Evolutionary conservation across 2,888 invertebrate species (phyloP).

Genomic region (Erynnis tages): DNA sequence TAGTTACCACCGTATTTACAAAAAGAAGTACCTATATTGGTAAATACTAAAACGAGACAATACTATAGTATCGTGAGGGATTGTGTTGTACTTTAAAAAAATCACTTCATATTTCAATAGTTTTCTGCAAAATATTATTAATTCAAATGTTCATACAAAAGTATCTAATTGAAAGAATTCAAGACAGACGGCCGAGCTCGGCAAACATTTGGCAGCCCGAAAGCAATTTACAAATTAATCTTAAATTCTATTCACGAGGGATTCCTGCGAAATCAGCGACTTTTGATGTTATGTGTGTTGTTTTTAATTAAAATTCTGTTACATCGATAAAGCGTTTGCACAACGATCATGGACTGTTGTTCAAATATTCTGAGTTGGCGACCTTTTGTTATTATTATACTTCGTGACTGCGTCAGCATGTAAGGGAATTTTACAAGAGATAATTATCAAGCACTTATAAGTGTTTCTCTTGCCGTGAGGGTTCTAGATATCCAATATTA

Average conservation of each 20-base stretch:
- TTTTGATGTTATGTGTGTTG: constrained; percentile 25
- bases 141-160: too few relatives aligned
- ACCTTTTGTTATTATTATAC: neutral
- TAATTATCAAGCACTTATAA: too few relatives aligned
- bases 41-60: too few relatives aligned
- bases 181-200: constrained; percentile 9
- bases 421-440: neutral
- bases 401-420: neutral
- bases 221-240: constrained; percentile 16
- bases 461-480: too few relatives aligned
- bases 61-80: too few relatives aligned
- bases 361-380: constrained; percentile 19
- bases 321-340: constrained; percentile 24
- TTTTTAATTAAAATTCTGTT: constrained; percentile 29
- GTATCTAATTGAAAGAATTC: neutral
- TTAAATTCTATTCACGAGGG: constrained; percentile 20
- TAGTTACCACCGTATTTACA: too few relatives aligned
- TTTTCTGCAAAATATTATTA: too few relatives aligned
- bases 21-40: too few relatives aligned
- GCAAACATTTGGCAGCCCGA: constrained; percentile 15
- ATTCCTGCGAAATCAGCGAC: constrained; percentile 24
- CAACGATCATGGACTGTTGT: constrained; percentile 22
- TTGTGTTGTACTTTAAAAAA: too few relatives aligned
- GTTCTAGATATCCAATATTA: too few relatives aligned
- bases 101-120: too few relatives aligned